These are phyloP conservation scores for Epistrophe eligans DNA, from an alignment of 2,888 invertebrate species.

Conservation along the genomic window DNA sequence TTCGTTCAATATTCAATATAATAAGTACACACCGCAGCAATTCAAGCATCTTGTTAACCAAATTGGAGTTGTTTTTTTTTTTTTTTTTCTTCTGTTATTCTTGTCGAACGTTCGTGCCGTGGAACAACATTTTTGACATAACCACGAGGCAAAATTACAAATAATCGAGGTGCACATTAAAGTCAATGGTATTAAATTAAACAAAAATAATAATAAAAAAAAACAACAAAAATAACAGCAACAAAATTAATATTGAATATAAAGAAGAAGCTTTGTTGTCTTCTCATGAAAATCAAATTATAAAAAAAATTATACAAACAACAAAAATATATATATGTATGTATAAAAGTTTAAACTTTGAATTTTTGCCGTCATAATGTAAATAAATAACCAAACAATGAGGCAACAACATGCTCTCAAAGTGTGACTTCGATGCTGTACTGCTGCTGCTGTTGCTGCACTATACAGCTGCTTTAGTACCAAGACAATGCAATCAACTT, in stretches of 20 bases:
- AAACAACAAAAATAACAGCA: conserved; percentile 55
- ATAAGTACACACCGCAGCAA: background rate
- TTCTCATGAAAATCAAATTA: conserved; percentile 14
- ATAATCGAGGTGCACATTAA: conserved; percentile 71
- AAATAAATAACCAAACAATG: conserved; percentile 67
- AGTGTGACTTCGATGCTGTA: conserved; percentile 1
- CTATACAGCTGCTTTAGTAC: background rate
- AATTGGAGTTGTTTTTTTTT: conserved; percentile 55
- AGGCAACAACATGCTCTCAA: conserved; percentile 36
- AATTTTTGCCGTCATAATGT: conserved; percentile 57
- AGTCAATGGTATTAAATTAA: conserved; percentile 71
- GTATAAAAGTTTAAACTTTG: conserved; percentile 43
- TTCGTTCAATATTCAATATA: conserved; percentile 54
- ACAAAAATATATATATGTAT: conserved; percentile 11
- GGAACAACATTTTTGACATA: conserved; percentile 70
- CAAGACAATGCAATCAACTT: conserved; percentile 57
- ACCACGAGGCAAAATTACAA: conserved; percentile 67
- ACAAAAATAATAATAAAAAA: conserved; percentile 31
- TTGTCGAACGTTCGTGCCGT: conserved; percentile 13
- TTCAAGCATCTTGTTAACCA: conserved; percentile 67
- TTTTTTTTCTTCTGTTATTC: background rate
- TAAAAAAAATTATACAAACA: background rate
- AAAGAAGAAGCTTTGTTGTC: conserved; percentile 13
- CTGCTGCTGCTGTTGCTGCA: background rate
- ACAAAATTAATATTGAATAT: background rate